Evolutionary conservation across 2,888 invertebrate genomes (phyloP), one percentile per base, ranked within the genome.

Genomic region (Sarcophaga caerulescens): DNA sequence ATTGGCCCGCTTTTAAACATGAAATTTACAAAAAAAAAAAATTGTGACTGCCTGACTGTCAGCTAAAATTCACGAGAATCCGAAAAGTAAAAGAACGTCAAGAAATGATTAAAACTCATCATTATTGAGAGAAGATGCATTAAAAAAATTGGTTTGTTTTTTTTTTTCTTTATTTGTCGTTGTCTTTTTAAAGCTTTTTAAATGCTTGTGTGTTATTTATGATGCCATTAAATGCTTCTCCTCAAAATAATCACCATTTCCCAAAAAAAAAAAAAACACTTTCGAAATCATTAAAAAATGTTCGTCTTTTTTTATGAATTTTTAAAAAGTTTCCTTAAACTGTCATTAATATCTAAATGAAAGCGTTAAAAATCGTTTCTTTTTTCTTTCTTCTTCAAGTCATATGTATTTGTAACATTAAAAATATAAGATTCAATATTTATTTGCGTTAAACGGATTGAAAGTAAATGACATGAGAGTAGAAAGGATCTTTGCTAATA

Each of bases 81-180:
- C 8, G 35, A 1, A 73, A 6, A 5, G 19, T 21, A 57, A 19
- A 35, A 44, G 23, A 69, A 83, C 52, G 77, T 86, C 85, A 83
- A 86, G 80, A 83, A 83, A 86, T 86, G 83, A 86, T 86, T 86
- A 81, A 86, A 84, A 77, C 80, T 86, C 85, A 86, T 86, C 81
- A 83, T 86, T 86, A 83, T 35, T 35, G 85, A 35, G 35, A 8
- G 35, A 10, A 83, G 59, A 83, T 85, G 85, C 79, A 80, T 85
- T 85, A 81, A 85, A 78, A 35, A 35, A 35, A 35, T 35, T 35
- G 10, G 35, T 35, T 35, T 35, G 6, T 35, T 35, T 35, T 35
- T 35, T 6, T 35, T 1, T 35, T 35, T 35, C 8, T 35, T 35
- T 35, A 35, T 35, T 35, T 35, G 35, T 35, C 35, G 35, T 35